Base-by-base conservation (phyloP, 2,797 vertebrate genomes). In the Bradypodion ventrale region DNA sequence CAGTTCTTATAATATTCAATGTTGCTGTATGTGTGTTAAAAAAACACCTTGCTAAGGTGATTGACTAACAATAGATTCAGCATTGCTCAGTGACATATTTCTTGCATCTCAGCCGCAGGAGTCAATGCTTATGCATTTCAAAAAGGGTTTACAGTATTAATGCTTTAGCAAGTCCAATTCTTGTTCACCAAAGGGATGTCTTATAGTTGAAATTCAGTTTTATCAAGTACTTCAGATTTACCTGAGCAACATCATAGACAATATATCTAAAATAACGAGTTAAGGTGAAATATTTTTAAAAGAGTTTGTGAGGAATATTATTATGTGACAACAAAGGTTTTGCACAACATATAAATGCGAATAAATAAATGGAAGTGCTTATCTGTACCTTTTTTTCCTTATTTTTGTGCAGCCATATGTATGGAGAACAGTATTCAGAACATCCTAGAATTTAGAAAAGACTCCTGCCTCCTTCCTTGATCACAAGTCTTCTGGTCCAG, bases 191-290 rank as follows among this genome's bases (percentile, higher is more conserved):
- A 87, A 99, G 96, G 66, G 98, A 97, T 0, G 97, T 97, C 92
- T 98, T 98, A 94, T 99, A 99, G 94, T 99, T 99, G 94, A 99
- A 99, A 91, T 97, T 98, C 92, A 98, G 96, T 95, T 99, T 99
- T 96, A 99, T 95, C 91, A 99, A 97, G 94, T 99, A 99, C 94
- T 99, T 99, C 93, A 99, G 93, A 92, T 99, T 97, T 76, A 99
- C 95, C 95, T 99, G 99, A 85, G 98, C 97, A 78, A 98, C 95
- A 72, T 99, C 99, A 15, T 99, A 99, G 87, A 99, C 97, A 13
- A 99, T 99, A 92, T 99, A 99, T 91, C 99, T 99, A 95, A 92
- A 62, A 59, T 16, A 81, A 0, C 1, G 0, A 0, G 95, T 99
- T 95, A 97, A 98, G 97, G 97, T 91, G 94, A 25, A 80, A 80